These are phyloP conservation scores for Illadopsis cleaveri DNA, from an alignment of 2,113 vertebrate genomes.

Conservation along the genomic window DNA sequence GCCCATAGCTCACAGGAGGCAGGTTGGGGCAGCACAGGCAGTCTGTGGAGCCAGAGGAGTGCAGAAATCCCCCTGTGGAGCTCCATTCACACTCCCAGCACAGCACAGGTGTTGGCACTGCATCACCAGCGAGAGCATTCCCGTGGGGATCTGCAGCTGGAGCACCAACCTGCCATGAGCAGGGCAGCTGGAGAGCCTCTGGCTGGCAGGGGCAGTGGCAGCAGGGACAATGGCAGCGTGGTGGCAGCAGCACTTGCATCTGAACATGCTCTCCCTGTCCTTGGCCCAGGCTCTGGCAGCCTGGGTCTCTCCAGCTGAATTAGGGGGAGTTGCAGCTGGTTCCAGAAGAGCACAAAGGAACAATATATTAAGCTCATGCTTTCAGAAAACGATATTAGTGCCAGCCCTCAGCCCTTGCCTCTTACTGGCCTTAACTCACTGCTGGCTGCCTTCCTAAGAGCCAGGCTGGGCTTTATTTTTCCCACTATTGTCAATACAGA, in stretches of 20 bases:
- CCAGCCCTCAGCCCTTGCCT: background rate
- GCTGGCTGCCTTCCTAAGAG: background rate
- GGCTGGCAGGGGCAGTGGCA: background rate
- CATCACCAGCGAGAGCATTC: fast-evolving
- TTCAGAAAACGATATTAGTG: background rate
- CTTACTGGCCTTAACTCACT: background rate
- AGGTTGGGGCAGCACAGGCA: background rate
- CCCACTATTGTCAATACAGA: background rate
- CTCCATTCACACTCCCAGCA: fast-evolving
- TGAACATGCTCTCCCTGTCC: fast-evolving
- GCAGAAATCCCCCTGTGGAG: background rate
- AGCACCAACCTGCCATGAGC: fast-evolving
- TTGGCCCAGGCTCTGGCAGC: background rate
- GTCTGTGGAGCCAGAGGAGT: fast-evolving
- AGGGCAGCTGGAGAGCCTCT: background rate
- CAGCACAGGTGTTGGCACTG: fast-evolving
- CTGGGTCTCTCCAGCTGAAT: background rate
- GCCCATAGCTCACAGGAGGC: fast-evolving
- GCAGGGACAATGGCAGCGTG: background rate
- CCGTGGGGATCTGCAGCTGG: fast-evolving
- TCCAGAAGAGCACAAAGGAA: background rate
- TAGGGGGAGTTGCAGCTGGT: background rate
- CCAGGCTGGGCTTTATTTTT: background rate
- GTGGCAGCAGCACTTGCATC: background rate
- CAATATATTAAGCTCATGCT: background rate